These are phyloP conservation scores for Hemicentrotus pulcherrimus DNA, from an alignment of 35 echinoderm and acorn worm genomes.

Conservation along the genomic window DNA sequence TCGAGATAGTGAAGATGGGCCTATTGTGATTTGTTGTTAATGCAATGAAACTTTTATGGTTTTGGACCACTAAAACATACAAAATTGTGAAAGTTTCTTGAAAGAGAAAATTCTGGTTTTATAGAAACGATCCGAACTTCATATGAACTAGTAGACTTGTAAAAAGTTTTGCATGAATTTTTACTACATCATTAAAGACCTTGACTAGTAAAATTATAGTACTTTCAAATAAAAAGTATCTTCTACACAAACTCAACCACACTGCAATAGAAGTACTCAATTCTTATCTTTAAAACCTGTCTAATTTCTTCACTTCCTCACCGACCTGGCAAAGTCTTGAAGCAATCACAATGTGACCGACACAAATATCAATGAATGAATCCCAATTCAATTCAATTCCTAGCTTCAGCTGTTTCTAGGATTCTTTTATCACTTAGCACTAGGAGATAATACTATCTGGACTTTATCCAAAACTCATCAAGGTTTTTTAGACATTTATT, in stretches of 20 bases:
- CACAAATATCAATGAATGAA: slow-evolving; percentile 19
- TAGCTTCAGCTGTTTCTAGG: neutral
- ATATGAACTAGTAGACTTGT: too few species aligned
- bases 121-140: too few species aligned
- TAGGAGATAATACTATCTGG: neutral
- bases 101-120: too few species aligned
- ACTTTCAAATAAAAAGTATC: too few species aligned
- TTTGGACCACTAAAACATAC: too few species aligned
- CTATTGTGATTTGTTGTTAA: too few species aligned
- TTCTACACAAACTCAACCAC: neutral
- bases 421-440: neutral
- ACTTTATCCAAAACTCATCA: neutral
- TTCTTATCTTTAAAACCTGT: neutral
- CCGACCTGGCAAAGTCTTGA: neutral
- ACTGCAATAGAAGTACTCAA: neutral
- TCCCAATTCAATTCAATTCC: neutral
- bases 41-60: too few species aligned
- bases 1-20: too few species aligned
- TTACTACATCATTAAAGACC: too few species aligned
- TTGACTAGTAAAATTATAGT: too few species aligned
- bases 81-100: too few species aligned
- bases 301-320: slow-evolving; percentile 1
- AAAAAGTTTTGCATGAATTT: too few species aligned
- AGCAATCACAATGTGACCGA: neutral
- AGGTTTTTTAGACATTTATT: neutral